Percentiles rank a stretch among this genome's conserved stretches.
Conservation (phyloP, 2,797 vertebrate species). For the Kryptolebias ocellatus region DNA sequence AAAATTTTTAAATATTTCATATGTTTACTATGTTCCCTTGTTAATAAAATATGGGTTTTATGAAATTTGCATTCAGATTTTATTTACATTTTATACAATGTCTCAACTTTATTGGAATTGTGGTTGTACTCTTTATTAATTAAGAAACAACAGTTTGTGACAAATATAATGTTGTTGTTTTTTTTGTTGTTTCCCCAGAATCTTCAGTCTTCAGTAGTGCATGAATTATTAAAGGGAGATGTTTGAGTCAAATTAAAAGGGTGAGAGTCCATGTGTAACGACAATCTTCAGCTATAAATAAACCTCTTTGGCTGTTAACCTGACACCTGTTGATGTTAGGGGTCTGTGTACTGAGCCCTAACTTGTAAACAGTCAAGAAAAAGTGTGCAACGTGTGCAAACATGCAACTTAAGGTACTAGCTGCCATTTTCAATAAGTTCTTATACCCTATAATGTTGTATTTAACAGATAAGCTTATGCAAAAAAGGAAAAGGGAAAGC, state of each 20-base stretch:
- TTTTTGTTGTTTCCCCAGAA: too few species aligned
- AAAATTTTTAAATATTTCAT: too few species aligned
- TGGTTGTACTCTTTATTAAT: constrained; percentile 1
- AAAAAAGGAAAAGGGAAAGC: too few species aligned
- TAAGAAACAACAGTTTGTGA: neutral
- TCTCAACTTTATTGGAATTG: neutral
- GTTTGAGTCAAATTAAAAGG: constrained; percentile 35
- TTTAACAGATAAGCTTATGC: too few species aligned
- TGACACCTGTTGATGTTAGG: constrained; percentile 53
- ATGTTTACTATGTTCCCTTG: too few species aligned
- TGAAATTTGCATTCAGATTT: too few species aligned
- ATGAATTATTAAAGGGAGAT: constrained; percentile 38
- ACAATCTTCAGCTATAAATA: constrained; percentile 70
- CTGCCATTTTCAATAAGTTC: neutral
- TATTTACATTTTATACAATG: too few species aligned
- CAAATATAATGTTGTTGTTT: too few species aligned
- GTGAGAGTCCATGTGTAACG: constrained; percentile 23
- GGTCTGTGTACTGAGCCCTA: constrained; percentile 10
- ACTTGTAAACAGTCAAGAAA: constrained; percentile 46
- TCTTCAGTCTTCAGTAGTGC: constrained; percentile 1
- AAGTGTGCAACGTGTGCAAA: neutral
- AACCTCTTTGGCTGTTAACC: constrained; percentile 48
- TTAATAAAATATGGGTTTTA: too few species aligned
- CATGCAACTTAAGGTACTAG: neutral
- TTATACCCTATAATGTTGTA: neutral